Evolutionary conservation across 2,113 vertebrate genomes (phyloP).

Genomic region (Mormyrus lacerda): DNA sequence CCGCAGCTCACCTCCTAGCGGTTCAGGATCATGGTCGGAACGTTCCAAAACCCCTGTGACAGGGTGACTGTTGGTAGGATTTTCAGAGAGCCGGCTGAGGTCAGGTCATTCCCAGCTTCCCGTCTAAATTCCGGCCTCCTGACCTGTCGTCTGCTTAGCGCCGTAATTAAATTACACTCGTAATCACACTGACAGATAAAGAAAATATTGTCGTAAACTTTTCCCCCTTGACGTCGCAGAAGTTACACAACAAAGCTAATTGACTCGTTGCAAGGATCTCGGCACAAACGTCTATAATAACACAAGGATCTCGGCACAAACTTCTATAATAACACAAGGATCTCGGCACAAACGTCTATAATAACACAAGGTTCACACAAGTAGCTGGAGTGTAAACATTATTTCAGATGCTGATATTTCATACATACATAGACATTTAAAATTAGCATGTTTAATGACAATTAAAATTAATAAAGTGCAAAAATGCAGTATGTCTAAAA

Average conservation of each 20-base stretch:
- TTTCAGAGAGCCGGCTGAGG: slow-evolving; percentile 27
- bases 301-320: neutral
- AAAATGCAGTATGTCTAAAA: neutral
- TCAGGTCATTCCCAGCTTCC: slow-evolving; percentile 48
- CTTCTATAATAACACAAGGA: neutral
- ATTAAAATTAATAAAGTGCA: neutral
- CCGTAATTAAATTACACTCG: slow-evolving; percentile 62
- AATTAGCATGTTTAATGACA: neutral
- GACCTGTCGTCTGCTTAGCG: slow-evolving; percentile 53
- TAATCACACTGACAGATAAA: slow-evolving; percentile 51
- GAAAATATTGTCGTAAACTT: slow-evolving; percentile 62
- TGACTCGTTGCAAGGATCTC: neutral
- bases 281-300: neutral
- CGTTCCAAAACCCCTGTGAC: neutral
- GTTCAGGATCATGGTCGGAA: neutral
- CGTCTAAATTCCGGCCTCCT: slow-evolving; percentile 53
- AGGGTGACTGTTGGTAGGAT: neutral
- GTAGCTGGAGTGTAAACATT: neutral
- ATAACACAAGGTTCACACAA: neutral
- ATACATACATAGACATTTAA: neutral
- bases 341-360: neutral
- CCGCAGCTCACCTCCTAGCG: neutral
- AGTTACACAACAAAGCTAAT: neutral
- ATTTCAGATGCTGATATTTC: neutral
- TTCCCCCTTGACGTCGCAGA: slow-evolving; percentile 24